Percentiles rank a stretch among this genome's conserved stretches.
These are phyloP conservation scores for Apodemia zela DNA, from an alignment of 2,888 invertebrate species.

Conservation along the genomic window DNA sequence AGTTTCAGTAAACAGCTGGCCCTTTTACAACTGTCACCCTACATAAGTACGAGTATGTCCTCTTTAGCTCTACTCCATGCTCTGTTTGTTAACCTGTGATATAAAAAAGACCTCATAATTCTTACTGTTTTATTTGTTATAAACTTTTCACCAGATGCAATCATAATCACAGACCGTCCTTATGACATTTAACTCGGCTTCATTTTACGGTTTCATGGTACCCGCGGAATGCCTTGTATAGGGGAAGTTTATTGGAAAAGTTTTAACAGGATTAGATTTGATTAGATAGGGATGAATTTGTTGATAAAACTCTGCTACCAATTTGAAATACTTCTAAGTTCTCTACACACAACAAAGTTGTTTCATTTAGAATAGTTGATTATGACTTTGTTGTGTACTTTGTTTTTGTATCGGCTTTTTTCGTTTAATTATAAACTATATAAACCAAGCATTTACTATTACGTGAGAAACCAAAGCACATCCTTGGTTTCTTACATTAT, in stretches of 20 bases:
- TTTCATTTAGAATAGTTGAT: conserved; percentile 9
- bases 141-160: conserved; percentile 23
- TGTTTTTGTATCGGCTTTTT: neutral
- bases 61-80: too few species aligned
- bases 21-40: too few species aligned
- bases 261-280: conserved; percentile 73
- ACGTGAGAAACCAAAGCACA: too few species aligned
- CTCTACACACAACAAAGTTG: conserved; percentile 4
- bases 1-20: too few species aligned
- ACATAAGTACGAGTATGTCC: too few species aligned
- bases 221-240: conserved; percentile 42
- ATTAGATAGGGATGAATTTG: conserved; percentile 45
- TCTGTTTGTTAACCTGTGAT: too few species aligned
- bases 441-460: too few species aligned
- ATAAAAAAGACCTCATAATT: too few species aligned
- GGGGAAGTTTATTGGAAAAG: conserved; percentile 75
- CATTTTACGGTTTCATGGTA: conserved; percentile 37
- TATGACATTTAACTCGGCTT: conserved; percentile 31
- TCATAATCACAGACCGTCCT: conserved; percentile 28
- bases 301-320: conserved; percentile 33
- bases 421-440: too few species aligned
- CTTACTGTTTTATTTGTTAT: neutral
- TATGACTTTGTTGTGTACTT: neutral
- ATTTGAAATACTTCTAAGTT: conserved; percentile 13
- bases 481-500: too few species aligned